Evolutionary conservation across 2,113 vertebrate genomes (phyloP).

Genomic region (Amblyopsis rosae): DNA sequence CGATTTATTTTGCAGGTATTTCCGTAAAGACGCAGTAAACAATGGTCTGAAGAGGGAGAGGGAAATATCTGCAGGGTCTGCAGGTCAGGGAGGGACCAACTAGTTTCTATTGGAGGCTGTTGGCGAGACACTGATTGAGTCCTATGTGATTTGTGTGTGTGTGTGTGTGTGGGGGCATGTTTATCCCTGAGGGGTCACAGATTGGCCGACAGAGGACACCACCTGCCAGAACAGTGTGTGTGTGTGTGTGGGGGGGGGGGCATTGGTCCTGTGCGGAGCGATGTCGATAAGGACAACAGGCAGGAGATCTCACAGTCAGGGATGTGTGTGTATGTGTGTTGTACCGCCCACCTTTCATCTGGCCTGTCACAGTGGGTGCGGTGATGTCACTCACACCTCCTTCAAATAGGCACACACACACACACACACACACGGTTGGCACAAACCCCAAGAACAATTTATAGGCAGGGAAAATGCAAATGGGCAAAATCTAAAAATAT

Average conservation of each 20-base stretch:
- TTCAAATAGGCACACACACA: slow-evolving; percentile 66
- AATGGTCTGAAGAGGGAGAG: too few species aligned
- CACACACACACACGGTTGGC: slow-evolving; percentile 7
- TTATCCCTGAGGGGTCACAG: slow-evolving; percentile 48
- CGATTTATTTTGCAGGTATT: background rate
- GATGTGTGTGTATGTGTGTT: slow-evolving; percentile 10
- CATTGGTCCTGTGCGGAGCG: slow-evolving; percentile 67
- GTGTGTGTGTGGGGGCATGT: slow-evolving; percentile 21
- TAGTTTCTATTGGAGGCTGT: background rate
- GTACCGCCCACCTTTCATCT: slow-evolving; percentile 76
- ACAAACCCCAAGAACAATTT: slow-evolving; percentile 12
- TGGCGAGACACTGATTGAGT: background rate
- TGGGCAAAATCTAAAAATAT: background rate
- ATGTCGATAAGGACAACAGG: slow-evolving; percentile 72
- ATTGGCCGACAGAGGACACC: slow-evolving; percentile 60
- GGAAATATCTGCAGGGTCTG: slow-evolving; percentile 1
- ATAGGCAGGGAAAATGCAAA: background rate
- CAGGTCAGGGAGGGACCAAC: slow-evolving; percentile 33
- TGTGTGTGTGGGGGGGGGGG: slow-evolving; percentile 32
- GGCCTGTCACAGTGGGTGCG: slow-evolving; percentile 60
- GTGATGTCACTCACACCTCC: slow-evolving; percentile 73
- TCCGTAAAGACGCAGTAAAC: background rate
- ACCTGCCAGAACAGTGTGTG: slow-evolving; percentile 57
- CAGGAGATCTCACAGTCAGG: slow-evolving; percentile 40
- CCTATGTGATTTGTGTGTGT: slow-evolving; percentile 3